Conservation (phyloP, 2,888 invertebrate genomes). For the Tetheella fluctuosa region DNA sequence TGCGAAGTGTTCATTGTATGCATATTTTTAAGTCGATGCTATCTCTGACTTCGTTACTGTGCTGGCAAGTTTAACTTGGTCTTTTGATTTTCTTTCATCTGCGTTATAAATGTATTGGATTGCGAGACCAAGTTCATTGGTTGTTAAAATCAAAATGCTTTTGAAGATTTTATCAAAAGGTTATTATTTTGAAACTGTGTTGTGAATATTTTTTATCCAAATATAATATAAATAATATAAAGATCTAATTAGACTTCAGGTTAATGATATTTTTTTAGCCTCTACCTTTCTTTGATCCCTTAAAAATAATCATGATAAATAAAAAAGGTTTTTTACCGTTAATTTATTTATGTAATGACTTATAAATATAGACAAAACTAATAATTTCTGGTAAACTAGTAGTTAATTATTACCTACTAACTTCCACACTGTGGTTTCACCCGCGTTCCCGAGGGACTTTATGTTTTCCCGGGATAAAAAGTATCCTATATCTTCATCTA, state of each 20-base stretch:
- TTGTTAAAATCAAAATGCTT: not conserved
- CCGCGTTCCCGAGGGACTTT: no score
- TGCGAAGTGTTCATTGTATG: constrained; percentile 48
- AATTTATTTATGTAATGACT: no score
- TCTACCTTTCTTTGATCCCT: not conserved
- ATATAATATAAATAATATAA: no score
- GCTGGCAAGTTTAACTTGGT: constrained; percentile 27
- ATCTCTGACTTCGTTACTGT: constrained; percentile 34
- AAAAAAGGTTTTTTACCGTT: no score
- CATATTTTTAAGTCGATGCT: constrained; percentile 40
- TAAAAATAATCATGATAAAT: no score
- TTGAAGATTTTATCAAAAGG: constrained; percentile 13
- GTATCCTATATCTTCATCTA: no score
- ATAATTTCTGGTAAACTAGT: no score
- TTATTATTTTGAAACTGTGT: constrained; percentile 10
- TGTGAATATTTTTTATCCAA: not conserved
- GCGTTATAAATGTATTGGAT: not conserved
- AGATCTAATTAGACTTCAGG: not conserved
- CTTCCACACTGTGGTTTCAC: no score
- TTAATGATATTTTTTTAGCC: no score
- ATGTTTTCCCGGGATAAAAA: no score
- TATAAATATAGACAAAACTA: no score
- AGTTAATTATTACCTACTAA: no score
- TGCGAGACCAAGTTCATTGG: not conserved
- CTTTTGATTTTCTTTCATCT: constrained; percentile 18